Base-by-base conservation (phyloP, 2,888 invertebrate genomes). In the Endotricha flammealis region DNA sequence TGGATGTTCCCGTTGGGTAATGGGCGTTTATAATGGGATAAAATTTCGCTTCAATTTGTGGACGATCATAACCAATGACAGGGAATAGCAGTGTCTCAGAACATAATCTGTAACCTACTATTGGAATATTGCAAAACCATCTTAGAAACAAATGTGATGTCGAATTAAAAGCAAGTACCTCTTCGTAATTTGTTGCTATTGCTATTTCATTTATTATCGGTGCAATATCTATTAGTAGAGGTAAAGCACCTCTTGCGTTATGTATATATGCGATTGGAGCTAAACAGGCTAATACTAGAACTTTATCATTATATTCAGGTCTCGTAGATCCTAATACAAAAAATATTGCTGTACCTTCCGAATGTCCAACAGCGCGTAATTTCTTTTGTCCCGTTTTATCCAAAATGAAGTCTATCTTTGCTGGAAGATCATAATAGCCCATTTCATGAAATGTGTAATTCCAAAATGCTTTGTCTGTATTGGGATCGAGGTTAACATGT, bases 381-480 rank as follows among this genome's bases (percentile, higher is more conserved):
- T 88, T 69, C 3, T 74, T 40, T 23, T 87, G 75, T 0, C 82
- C 77, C 0, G 92, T 91, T 5, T 45, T 42, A 1, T 51, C 34
- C 6, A 66, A 35, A 6, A 76, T 41, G 5, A 56, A 64, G 40
- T 77, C 74, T 9, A 75, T 88, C 62, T 88, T 89, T 0, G 91
- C 89, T 0, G 93, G 90, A 1, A 93, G 48, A 60, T 95, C 95
- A 48, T 88, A 87, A 11, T 67, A 49, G 0, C 91, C 93, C 64
- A 92, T 90, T 57, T 95, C 91, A 57, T 93, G 90, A 77, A 88
- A 90, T 41, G 90, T 89, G 47, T 85, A 89, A 29, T 79, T 44
- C 89, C 89, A 90, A 48, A 67, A 90, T 1, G 51, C 33, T 11
- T 47, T 36, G 29, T 88, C 75, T 0, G 23, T 43, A 29, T 70